phyloP scores from a whole-genome alignment of 2,888 invertebrate species.

The Drosophila kanekoi region DNA sequence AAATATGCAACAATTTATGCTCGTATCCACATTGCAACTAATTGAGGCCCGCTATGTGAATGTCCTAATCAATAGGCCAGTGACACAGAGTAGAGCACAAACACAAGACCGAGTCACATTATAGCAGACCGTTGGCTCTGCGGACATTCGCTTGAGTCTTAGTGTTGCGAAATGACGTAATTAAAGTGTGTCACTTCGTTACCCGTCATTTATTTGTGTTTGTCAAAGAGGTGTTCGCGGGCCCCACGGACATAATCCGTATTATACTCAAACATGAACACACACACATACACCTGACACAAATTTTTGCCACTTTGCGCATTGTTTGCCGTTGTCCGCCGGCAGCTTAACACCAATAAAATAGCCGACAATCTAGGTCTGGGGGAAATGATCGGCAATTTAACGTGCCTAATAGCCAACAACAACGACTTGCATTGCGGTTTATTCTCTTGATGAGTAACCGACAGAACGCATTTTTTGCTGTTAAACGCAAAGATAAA shows the following conservation, averaged over 20 bases:
- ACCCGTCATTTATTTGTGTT: constrained; percentile 37
- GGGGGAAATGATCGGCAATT: constrained; percentile 60
- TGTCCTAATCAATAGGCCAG: constrained; percentile 72
- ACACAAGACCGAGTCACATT: no score
- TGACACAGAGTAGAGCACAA: constrained; percentile 47
- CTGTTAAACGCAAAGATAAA: constrained; percentile 46
- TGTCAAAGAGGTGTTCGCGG: constrained; percentile 32
- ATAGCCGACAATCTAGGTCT: constrained; percentile 46
- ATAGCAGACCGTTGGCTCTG: constrained; percentile 26
- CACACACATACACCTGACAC: constrained; percentile 55
- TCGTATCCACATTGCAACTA: constrained; percentile 20
- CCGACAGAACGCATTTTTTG: constrained; percentile 54
- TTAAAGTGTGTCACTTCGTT: constrained; percentile 61
- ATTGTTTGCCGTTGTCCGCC: constrained; percentile 33
- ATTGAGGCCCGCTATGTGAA: constrained; percentile 63
- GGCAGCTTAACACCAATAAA: constrained; percentile 71
- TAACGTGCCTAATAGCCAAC: constrained; percentile 58
- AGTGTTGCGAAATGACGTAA: constrained; percentile 72
- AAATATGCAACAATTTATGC: constrained; percentile 27
- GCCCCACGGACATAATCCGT: constrained; percentile 48
- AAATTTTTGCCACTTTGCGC: constrained; percentile 58
- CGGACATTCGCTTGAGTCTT: constrained; percentile 28
- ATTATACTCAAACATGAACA: constrained; percentile 32
- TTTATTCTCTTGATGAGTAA: constrained; percentile 59
- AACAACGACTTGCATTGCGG: constrained; percentile 55